Evolutionary conservation across 2,113 vertebrate genomes (phyloP).

Genomic region (Halcyon malimbica): DNA sequence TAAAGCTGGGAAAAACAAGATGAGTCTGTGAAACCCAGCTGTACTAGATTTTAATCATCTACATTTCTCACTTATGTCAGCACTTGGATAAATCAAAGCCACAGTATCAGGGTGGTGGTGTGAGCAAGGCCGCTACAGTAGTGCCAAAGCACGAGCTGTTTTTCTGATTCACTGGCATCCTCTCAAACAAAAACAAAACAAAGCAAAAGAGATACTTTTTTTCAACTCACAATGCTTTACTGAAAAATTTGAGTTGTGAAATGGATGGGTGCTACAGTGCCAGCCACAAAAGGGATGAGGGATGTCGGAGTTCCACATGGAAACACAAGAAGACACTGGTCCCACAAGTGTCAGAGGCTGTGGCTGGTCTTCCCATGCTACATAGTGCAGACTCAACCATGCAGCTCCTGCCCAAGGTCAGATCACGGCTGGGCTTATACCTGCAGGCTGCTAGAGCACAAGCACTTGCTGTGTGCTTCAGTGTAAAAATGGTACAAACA

Average conservation of each 20-base stretch:
- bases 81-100: not conserved
- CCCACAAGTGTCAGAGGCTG: not conserved
- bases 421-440: not conserved
- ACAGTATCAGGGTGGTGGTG: not conserved
- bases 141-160: not conserved
- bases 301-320: not conserved
- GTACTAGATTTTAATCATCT: not conserved
- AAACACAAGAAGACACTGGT: not conserved
- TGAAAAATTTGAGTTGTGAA: not conserved
- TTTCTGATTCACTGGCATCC: not conserved
- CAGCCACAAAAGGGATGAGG: not conserved
- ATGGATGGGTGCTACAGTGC: not conserved
- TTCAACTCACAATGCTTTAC: not conserved
- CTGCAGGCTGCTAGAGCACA: not conserved
- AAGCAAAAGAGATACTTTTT: not conserved
- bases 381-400: rapidly evolving
- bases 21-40: not conserved
- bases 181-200: not conserved
- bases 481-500: not conserved
- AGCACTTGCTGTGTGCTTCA: not conserved
- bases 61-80: not conserved
- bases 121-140: not conserved
- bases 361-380: rapidly evolving
- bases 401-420: not conserved
- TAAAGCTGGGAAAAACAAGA: not conserved